Evolutionary conservation across 2,113 vertebrate genomes (phyloP).

Genomic region (Dipodomys merriami): DNA sequence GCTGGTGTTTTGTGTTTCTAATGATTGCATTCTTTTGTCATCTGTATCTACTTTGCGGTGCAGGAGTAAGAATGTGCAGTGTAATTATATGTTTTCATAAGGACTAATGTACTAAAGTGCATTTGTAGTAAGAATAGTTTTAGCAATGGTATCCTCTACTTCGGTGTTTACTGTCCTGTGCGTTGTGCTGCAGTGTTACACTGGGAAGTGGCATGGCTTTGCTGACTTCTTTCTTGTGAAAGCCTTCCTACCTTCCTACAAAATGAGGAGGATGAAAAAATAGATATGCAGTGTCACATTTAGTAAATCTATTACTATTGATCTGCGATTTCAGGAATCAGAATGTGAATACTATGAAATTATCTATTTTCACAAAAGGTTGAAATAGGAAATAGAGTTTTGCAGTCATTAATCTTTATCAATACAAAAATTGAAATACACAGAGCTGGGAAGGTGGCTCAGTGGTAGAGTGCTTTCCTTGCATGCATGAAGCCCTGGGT

Average conservation of each 20-base stretch:
- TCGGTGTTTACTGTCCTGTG: not conserved
- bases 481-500: too few relatives aligned
- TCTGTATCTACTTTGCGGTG: not conserved
- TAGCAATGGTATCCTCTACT: not conserved
- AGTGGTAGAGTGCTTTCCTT: too few relatives aligned
- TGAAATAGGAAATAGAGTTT: not conserved
- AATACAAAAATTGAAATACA: not conserved
- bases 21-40: conserved; percentile 24
- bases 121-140: not conserved
- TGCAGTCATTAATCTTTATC: conserved; percentile 3
- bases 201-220: not conserved
- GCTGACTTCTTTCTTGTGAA: not conserved
- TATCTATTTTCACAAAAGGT: not conserved
- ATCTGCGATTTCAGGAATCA: conserved; percentile 27
- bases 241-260: not conserved
- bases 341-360: not conserved
- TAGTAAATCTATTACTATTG: not conserved
- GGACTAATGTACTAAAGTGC: not conserved
- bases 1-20: conserved; percentile 30
- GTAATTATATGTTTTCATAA: conserved; percentile 26
- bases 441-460: too few relatives aligned
- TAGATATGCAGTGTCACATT: not conserved
- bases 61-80: conserved; percentile 14
- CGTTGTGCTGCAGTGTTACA: not conserved
- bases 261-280: not conserved